Percentiles rank a stretch among this genome's conserved stretches.
These are phyloP conservation scores for Cloeon dipterum DNA, from an alignment of 2,888 invertebrate species.

Conservation along the genomic window DNA sequence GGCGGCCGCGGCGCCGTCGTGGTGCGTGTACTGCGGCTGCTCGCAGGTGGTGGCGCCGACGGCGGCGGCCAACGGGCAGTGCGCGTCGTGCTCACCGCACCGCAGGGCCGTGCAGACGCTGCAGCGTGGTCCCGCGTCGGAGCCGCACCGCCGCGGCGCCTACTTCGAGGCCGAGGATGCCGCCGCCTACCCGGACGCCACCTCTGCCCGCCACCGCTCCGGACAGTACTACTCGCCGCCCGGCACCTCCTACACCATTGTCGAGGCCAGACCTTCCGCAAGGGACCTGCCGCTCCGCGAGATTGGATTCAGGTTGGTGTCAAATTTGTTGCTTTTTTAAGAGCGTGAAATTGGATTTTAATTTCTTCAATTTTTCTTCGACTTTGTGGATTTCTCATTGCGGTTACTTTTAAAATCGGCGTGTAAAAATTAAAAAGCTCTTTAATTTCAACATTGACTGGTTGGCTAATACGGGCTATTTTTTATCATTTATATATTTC, in stretches of 20 bases:
- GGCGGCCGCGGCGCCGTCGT: conserved; percentile 11
- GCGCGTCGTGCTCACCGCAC: conserved; percentile 4
- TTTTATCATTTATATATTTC: no score
- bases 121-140: conserved; percentile 11
- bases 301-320: conserved; percentile 1
- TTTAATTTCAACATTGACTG: no score
- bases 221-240: conserved; percentile 70
- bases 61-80: conserved; percentile 3
- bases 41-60: conserved; percentile 5
- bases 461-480: no score
- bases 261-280: conserved; percentile 27
- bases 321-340: no score
- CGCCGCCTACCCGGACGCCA: conserved; percentile 16
- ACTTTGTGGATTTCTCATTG: no score
- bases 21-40: conserved; percentile 5
- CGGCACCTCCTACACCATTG: conserved; percentile 71
- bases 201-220: conserved; percentile 23
- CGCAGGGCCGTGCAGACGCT: conserved; percentile 17
- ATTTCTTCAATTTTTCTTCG: no score
- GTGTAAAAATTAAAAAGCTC: no score
- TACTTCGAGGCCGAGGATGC: conserved; percentile 20
- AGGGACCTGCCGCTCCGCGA: conserved; percentile 1
- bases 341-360: no score
- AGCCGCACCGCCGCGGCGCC: conserved; percentile 14
- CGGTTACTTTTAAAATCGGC: no score